Percentiles rank a stretch among this genome's conserved stretches.
phyloP scores from a whole-genome alignment of 2,888 invertebrate genomes.

The Macroteleia sp. region DNA sequence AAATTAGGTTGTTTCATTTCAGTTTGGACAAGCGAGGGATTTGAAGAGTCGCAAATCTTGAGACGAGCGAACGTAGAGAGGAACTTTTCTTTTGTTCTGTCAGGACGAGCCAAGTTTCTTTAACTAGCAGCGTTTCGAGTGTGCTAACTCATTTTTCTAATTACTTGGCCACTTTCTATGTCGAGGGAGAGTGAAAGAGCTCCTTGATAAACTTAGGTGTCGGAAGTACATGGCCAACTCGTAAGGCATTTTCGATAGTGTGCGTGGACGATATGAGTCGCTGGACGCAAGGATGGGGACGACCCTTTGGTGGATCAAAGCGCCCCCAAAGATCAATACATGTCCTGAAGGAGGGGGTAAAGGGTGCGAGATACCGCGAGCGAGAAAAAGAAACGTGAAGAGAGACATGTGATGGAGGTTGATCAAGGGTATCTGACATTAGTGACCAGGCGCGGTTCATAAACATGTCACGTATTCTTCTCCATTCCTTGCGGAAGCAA shows the following conservation, averaged over 20 bases:
- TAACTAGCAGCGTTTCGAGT: constrained; percentile 74
- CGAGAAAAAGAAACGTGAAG: constrained; percentile 60
- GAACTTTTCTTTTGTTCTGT: constrained; percentile 39
- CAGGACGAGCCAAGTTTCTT: constrained; percentile 55
- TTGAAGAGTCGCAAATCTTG: constrained; percentile 33
- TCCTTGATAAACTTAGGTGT: constrained; percentile 78
- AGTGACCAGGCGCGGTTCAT: constrained; percentile 76
- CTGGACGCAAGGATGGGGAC: constrained; percentile 60
- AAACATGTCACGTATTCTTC: constrained; percentile 83
- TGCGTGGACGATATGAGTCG: constrained; percentile 58
- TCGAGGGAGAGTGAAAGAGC: constrained; percentile 68
- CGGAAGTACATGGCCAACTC: constrained; percentile 70
- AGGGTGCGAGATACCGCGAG: constrained; percentile 44
- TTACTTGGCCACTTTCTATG: constrained; percentile 75
- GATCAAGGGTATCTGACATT: constrained; percentile 82
- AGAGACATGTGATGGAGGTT: constrained; percentile 73
- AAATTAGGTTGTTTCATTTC: constrained; percentile 27
- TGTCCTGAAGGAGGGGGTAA: constrained; percentile 71
- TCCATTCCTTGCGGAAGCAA: constrained; percentile 75
- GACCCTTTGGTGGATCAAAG: constrained; percentile 82
- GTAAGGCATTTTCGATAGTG: constrained; percentile 64
- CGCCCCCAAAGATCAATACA: constrained; percentile 82
- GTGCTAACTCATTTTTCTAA: constrained; percentile 82
- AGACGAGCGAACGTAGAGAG: constrained; percentile 19
- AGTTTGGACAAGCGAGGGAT: constrained; percentile 4